Conservation (phyloP, 1,140 invertebrate genomes). For the Carcinoscorpius rotundicauda region DNA sequence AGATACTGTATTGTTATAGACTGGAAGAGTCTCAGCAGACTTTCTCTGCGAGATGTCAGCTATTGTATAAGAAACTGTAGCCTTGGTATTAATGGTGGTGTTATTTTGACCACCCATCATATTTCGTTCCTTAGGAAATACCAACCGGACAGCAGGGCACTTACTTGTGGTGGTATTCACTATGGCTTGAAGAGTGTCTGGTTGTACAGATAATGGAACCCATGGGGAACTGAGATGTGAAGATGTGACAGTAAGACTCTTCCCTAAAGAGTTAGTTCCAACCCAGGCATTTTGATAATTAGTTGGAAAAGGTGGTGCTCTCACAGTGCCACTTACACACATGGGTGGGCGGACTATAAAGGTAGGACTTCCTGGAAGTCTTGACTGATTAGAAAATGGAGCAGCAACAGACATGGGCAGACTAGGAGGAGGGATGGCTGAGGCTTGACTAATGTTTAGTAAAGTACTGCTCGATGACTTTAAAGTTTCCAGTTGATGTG, state of each 20-base stretch:
- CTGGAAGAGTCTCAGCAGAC: conserved; percentile 27
- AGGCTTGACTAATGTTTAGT: conserved; percentile 11
- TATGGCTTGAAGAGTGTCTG: too few relatives aligned
- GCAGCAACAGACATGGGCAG: conserved; percentile 19
- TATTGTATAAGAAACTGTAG: conserved; percentile 39
- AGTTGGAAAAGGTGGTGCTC: conserved; percentile 12
- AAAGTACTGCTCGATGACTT: conserved; percentile 13
- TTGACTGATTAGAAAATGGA: conserved; percentile 19
- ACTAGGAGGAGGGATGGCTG: conserved; percentile 20
- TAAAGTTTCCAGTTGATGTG: conserved; percentile 5
- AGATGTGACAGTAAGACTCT: conserved; percentile 12
- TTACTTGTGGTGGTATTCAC: conserved; percentile 7
- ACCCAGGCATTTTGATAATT: conserved; percentile 18
- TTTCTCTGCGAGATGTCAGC: conserved; percentile 27
- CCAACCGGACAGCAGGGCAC: conserved; percentile 22
- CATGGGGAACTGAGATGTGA: conserved; percentile 10
- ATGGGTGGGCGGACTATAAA: conserved; percentile 15
- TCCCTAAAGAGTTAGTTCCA: conserved; percentile 10
- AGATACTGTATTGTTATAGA: not conserved
- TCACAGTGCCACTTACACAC: conserved; percentile 5
- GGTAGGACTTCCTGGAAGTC: conserved; percentile 1
- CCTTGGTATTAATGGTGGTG: too few relatives aligned
- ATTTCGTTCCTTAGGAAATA: conserved; percentile 25
- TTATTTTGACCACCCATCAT: not conserved
- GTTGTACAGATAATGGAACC: not conserved